These are phyloP conservation scores for Hypselothyrea guttata DNA, from an alignment of 2,888 invertebrate genomes.

Conservation along the genomic window DNA sequence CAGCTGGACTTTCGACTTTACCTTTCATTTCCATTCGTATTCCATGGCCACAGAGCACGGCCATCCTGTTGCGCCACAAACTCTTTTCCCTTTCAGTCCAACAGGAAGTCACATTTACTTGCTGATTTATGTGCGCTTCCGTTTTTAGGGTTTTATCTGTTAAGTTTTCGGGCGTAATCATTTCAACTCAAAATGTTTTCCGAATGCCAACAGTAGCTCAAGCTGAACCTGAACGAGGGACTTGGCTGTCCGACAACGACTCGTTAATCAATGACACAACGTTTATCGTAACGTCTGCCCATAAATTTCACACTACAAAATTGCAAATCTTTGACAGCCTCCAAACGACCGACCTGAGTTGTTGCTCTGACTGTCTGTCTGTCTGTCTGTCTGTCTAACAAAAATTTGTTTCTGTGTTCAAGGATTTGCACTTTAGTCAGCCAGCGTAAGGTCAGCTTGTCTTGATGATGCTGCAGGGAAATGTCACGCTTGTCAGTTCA, in stretches of 20 bases:
- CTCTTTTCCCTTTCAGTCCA: conserved; percentile 10
- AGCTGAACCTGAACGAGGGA: conserved; percentile 4
- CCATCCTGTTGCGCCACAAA: conserved; percentile 37
- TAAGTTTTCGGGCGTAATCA: conserved; percentile 73
- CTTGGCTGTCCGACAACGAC: conserved; percentile 43
- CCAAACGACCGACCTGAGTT: background rate
- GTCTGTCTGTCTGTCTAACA: background rate
- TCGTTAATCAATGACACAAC: conserved; percentile 73
- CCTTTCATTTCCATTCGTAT: conserved; percentile 17
- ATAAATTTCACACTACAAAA: conserved; percentile 73
- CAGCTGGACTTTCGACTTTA: background rate
- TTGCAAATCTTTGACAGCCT: conserved; percentile 60
- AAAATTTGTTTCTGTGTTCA: conserved; percentile 24
- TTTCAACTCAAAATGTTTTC: conserved; percentile 72
- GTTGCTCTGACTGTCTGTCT: too few species aligned
- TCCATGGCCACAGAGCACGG: conserved; percentile 16
- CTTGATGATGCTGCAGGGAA: background rate
- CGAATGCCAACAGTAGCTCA: conserved; percentile 24
- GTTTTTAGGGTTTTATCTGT: conserved; percentile 64
- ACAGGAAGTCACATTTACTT: conserved; percentile 68
- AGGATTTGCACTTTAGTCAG: conserved; percentile 40
- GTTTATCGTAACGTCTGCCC: conserved; percentile 72
- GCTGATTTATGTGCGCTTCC: conserved; percentile 73
- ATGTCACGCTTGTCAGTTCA: conserved; percentile 8
- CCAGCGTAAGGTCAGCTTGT: conserved; percentile 14